phyloP scores from a whole-genome alignment of 2,113 vertebrate species.

The Ammodytes marinus region DNA sequence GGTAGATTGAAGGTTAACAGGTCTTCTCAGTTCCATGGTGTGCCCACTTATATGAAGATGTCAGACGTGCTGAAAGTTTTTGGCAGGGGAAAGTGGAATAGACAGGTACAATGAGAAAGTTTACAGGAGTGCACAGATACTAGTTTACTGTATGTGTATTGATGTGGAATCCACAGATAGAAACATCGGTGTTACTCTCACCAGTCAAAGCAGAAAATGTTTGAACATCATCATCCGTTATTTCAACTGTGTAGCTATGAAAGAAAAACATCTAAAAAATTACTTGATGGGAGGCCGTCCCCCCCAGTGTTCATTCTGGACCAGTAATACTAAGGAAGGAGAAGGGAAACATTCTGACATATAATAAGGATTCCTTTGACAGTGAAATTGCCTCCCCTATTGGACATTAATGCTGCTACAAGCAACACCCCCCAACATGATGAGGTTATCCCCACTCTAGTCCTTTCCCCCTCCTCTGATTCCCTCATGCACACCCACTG shows the following conservation, averaged over 20 bases:
- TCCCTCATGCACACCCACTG: constrained; percentile 71
- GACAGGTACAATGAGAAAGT: not conserved
- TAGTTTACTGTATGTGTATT: not conserved
- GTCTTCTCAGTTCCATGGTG: constrained; percentile 20
- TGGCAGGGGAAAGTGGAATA: not conserved
- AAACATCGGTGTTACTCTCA: not conserved
- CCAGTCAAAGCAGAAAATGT: not conserved
- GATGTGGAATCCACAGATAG: not conserved
- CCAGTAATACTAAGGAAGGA: constrained; percentile 4
- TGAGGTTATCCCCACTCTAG: constrained; percentile 64
- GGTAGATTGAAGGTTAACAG: constrained; percentile 50
- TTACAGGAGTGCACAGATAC: not conserved
- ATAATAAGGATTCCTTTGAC: constrained; percentile 65
- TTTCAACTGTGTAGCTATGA: not conserved
- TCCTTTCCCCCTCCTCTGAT: constrained; percentile 62
- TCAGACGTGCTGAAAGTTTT: constrained; percentile 43
- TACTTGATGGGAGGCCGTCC: constrained; percentile 29
- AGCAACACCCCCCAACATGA: constrained; percentile 43
- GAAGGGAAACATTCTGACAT: constrained; percentile 34
- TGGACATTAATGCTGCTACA: constrained; percentile 77
- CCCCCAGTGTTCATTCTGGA: constrained; percentile 5
- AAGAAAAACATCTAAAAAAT: constrained; percentile 7
- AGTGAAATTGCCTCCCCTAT: constrained; percentile 84
- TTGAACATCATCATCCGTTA: not conserved
- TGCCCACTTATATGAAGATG: constrained; percentile 37